Percentiles rank a stretch among this genome's conserved stretches.
Conservation (phyloP, 1,140 invertebrate species). For the Notospermus geniculatus region DNA sequence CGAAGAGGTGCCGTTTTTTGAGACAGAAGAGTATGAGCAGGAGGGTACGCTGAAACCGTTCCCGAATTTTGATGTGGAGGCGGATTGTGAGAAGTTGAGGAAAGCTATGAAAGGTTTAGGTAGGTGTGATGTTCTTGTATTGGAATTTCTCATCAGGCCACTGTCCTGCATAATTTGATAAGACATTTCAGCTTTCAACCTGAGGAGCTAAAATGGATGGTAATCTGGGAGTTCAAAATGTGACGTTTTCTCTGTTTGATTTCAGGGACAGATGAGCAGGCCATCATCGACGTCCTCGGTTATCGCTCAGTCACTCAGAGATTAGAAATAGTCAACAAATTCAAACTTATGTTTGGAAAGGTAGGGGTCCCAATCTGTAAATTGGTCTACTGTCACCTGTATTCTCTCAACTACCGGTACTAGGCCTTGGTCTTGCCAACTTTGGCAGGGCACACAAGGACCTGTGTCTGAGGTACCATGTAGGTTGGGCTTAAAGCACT, state of each 20-base stretch:
- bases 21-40: constrained; percentile 47
- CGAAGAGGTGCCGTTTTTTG: constrained; percentile 50
- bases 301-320: constrained; percentile 85
- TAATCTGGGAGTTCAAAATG: no score
- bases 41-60: constrained; percentile 50
- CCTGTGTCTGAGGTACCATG: no score
- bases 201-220: no score
- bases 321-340: constrained; percentile 83
- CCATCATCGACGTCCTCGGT: constrained; percentile 86
- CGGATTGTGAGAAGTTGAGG: constrained; percentile 49
- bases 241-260: constrained; percentile 16
- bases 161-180: no score
- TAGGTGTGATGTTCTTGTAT: constrained; percentile 20
- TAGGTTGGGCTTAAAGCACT: no score
- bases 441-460: no score
- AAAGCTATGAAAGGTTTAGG: constrained; percentile 56
- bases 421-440: no score
- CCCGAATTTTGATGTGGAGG: constrained; percentile 50
- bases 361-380: constrained; percentile 50
- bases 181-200: no score
- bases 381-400: no score
- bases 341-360: constrained; percentile 92
- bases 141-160: no score
- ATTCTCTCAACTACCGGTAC: no score
- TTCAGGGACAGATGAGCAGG: constrained; percentile 80